Evolutionary conservation across 2,113 vertebrate genomes (phyloP).

Genomic region (Eupsittula cactorum): DNA sequence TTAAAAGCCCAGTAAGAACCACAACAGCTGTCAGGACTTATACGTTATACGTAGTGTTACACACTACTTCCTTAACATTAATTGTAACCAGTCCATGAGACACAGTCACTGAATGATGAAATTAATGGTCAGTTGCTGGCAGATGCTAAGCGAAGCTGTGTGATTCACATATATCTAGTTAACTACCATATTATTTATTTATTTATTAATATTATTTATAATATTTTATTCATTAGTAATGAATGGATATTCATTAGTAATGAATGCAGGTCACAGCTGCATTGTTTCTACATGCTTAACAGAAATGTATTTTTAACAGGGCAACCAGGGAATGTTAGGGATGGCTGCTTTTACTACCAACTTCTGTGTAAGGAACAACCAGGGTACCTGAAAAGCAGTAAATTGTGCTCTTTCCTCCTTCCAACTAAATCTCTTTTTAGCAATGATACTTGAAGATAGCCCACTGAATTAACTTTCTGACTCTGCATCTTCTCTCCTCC

Average conservation of each 20-base stretch:
- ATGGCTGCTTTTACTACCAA: not conserved
- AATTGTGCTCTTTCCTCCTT: not conserved
- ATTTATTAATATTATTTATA: no score
- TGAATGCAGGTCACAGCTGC: not conserved
- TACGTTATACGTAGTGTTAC: not conserved
- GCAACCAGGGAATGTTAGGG: rapidly evolving
- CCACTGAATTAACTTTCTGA: not conserved
- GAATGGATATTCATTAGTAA: not conserved
- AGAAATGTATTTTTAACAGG: not conserved
- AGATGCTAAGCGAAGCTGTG: not conserved
- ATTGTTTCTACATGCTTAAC: not conserved
- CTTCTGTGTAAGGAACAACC: not conserved
- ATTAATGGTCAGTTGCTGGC: not conserved
- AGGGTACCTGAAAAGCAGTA: not conserved
- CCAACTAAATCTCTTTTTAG: not conserved
- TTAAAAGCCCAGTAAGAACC: not conserved
- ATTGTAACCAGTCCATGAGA: not conserved
- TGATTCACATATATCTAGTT: not conserved
- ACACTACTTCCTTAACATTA: not conserved
- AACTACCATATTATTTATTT: not conserved
- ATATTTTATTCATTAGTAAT: not conserved
- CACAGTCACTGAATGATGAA: not conserved
- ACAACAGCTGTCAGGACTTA: not conserved
- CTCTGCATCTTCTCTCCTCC: not conserved
- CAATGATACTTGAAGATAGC: not conserved